Base-by-base conservation (phyloP, 2,888 invertebrate genomes). In the Lapara coniferarum region DNA sequence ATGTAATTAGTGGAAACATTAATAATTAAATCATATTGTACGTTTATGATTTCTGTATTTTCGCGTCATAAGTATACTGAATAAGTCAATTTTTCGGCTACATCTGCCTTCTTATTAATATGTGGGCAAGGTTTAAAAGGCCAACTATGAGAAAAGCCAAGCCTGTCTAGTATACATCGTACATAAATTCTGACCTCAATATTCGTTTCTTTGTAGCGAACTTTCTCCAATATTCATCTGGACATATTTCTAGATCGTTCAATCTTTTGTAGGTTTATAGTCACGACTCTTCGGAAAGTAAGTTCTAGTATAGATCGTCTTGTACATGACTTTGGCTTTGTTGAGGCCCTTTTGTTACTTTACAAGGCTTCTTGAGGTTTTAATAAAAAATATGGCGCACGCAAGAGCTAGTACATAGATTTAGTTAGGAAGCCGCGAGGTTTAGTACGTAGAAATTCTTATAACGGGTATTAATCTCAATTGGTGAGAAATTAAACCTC, bases 141-240 rank as follows among this genome's bases (percentile, higher is more conserved):
- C 52, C 5, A 37, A 37, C 37, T 1, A 14, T 5, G n/a, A 2
- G 52, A n/a, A 52, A 52, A 52, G n/a, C 14, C n/a, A n/a, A n/a
- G 52, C n/a, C 5, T 44, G 59, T 59, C 44, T 59, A 59, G 44
- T 37, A 14, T n/a, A 59, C 55, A 52, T 14, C 14, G 52, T 10
- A n/a, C 59, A 44, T 59, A 44, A 59, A 59, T 59, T 59, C 59
- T 59, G 58, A 44, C 58, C 58, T 46, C 37, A 44, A 59, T 59
- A 30, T 7, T 52, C n/a, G 52, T 44, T 10, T 37, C 59, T 46
- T 59, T 59, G 59, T 59, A 37, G 58, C 37, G 16, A 59, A 59
- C 44, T 59, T 59, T 59, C 59, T 37, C n/a, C 44, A 46, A 59
- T 59, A 59, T 59, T 59, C 52, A n/a, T 14, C 14, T 44, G 44